Evolutionary conservation across 2,797 vertebrate species (phyloP).

Genomic region (Hemitrygon akajei): DNA sequence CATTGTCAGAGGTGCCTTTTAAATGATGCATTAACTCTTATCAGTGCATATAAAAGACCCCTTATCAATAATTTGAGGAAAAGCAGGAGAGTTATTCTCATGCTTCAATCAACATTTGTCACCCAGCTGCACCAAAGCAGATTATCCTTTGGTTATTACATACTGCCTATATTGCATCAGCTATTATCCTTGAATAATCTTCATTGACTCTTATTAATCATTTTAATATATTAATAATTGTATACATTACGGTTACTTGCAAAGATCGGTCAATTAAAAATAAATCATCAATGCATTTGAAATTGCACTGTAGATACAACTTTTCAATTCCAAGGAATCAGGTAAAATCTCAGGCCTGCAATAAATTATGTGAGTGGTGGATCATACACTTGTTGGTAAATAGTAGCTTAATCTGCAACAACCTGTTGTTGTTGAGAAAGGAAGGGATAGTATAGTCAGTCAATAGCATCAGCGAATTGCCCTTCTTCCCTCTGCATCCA

Average conservation of each 20-base stretch:
- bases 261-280: background rate
- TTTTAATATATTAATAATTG: background rate
- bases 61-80: too few relatives aligned
- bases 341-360: background rate
- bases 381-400: background rate
- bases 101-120: too few relatives aligned
- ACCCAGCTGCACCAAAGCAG: too few relatives aligned
- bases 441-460: background rate
- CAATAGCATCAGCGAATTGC: background rate
- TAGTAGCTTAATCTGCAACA: background rate
- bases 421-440: background rate
- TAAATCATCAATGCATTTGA: background rate
- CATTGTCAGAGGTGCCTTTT: too few relatives aligned
- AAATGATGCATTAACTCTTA: too few relatives aligned
- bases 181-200: too few relatives aligned
- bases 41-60: too few relatives aligned
- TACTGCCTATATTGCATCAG: too few relatives aligned
- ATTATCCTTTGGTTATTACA: too few relatives aligned
- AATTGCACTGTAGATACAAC: background rate
- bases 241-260: background rate
- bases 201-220: background rate
- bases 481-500: background rate
- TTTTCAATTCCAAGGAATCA: background rate
- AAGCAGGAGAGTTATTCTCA: too few relatives aligned
- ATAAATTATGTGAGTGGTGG: background rate